Evolutionary conservation across 2,888 invertebrate genomes (phyloP).

Genomic region (Myopa tessellatipennis): DNA sequence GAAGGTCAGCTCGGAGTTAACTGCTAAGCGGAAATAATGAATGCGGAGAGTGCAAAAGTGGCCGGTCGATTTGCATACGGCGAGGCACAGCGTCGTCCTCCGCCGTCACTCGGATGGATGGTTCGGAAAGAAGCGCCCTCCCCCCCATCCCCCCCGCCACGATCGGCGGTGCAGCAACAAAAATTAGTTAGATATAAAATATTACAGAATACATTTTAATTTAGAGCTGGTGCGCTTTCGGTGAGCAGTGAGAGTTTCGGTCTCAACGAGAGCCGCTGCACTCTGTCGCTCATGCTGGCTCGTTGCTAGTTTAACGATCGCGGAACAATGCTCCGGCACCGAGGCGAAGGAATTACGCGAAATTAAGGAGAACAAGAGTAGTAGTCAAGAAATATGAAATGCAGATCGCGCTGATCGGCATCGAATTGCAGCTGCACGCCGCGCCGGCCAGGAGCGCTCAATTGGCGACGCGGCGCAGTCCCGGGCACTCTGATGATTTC

Average conservation of each 20-base stretch:
- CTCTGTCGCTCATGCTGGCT: no score
- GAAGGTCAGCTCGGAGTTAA: constrained; percentile 24
- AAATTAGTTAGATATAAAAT: no score
- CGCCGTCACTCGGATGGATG: no score
- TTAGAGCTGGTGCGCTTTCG: neutral
- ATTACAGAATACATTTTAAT: no score
- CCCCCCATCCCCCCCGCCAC: no score
- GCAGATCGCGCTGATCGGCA: constrained; percentile 10
- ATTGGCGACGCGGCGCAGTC: constrained; percentile 5
- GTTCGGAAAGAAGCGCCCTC: no score
- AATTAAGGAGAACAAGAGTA: neutral
- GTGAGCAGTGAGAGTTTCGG: no score
- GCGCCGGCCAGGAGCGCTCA: neutral
- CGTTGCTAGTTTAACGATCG: neutral
- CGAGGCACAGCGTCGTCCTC: no score
- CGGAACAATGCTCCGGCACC: constrained; percentile 5
- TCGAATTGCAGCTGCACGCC: constrained; percentile 11
- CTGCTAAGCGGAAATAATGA: constrained; percentile 30
- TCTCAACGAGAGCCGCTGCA: no score
- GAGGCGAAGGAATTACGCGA: neutral
- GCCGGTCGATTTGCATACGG: neutral
- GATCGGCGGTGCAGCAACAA: no score
- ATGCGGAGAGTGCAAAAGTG: constrained; percentile 14
- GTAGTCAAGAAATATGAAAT: neutral
- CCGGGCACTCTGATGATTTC: no score